Evolutionary conservation across 2,888 invertebrate genomes (phyloP), one percentile per base, ranked within the genome.

Genomic region (Caenorhabditis uteleia): DNA sequence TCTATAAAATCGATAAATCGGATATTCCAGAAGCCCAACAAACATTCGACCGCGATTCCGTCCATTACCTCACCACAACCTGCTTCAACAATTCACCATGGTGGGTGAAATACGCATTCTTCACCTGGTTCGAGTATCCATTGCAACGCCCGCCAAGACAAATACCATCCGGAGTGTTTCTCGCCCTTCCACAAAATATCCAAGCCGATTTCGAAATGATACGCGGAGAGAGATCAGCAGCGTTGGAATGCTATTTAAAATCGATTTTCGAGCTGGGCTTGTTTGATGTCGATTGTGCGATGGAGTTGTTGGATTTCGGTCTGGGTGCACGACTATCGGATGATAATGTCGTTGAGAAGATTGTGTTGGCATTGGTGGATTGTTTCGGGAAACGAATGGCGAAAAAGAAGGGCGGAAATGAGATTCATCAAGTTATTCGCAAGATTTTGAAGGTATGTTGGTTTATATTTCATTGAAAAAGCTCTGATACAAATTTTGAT

Each of bases 41-140:
- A 0, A 31, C 44, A 8, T 53, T 64, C 34, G 48, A 43, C 3
- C 18, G 16, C 3, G 46, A 44, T 7, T 45, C 51, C 1, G 18
- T 29, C 8, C 6, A n/a, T 0, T 46, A 36, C 26, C 18, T 64
- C 10, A 43, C 18, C 1, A 25, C 31, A 1, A 33, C 31, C 6
- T 40, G 16, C 1, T 56, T 64, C 38, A 64, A 57, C 21, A 14
- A 5, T 1, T 34, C 50, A 12, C 51, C 48, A 5, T 64, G 62
- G 62, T 64, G 62, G 62, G 40, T 64, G 1, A 64, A 64, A 25
- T 64, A 57, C 21, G 36, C 57, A 1, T 48, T 64, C 3, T 44
- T 23, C 33, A 16, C 56, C 1, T 64, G 57, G 56, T 54, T 38
- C 29, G 21, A 26, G 0, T 10, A 12, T 0, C 2, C 57, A 6